Evolutionary conservation across 2,113 vertebrate genomes (phyloP), one percentile per base, ranked within the genome.

Genomic region (Notiomystis cincta): DNA sequence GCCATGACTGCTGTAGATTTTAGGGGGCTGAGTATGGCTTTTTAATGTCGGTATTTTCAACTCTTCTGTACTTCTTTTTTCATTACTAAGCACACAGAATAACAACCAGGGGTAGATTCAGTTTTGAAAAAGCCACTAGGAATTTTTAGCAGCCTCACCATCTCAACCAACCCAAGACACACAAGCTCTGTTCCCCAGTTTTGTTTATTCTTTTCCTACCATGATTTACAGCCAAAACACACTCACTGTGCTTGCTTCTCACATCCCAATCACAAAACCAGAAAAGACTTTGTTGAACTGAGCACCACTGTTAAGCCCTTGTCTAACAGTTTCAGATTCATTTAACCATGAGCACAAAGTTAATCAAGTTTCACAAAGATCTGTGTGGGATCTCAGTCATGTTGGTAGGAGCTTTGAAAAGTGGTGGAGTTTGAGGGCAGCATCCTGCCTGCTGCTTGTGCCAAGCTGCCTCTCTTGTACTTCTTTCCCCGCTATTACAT

Each of bases 41-140:
- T 90, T 48, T 82, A 57, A 94, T 71, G 22, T 67, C 65, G 95
- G 48, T 91, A 54, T 96, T 97, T 97, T 91, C 87, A 89, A 94
- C 60, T 89, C 69, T 93, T 97, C 96, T 92, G 89, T 91, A 51
- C 89, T 94, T 94, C 72, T 92, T 85, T 97, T 97, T 96, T 94
- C 82, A 82, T 93, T 94, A 85, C 90, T 97, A 95, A 93, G 95
- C 76, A 93, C 24, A 77, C 72, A 86, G 86, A 97, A 69, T 95
- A 97, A 95, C 96, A 97, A 96, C 75, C 47, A 94, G 84, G 95
- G 88, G 93, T 96, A 97, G 97, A 87, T 90, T 92, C 93, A 97
- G 90, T 95, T 96, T 98, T 96, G 96, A 97, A 97, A 98, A 98
- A 97, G 96, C 91, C 97, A 96, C 94, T 66, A 95, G 90, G 91